These are phyloP conservation scores for Drosophila melanogaster DNA, from an alignment of 1,140 invertebrate genomes.

Conservation along the genomic window DNA sequence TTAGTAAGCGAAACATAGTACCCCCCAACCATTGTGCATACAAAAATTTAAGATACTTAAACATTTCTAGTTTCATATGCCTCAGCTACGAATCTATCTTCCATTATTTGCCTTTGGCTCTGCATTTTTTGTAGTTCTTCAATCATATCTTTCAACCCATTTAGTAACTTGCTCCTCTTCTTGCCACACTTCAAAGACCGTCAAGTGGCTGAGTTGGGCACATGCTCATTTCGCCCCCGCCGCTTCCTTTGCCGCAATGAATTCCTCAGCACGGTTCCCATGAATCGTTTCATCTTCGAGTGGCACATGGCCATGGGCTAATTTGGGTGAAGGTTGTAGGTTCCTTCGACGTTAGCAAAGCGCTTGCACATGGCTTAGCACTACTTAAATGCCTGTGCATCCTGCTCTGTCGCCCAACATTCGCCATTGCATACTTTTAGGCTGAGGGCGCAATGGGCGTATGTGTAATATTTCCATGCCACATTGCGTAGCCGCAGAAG, in stretches of 20 bases:
- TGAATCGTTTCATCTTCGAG: conserved; percentile 49
- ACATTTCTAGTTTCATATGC: not conserved
- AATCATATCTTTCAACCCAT: conserved; percentile 8
- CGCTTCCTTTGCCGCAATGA: conserved; percentile 26
- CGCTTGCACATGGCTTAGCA: conserved; percentile 38
- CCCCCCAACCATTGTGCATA: too few species aligned
- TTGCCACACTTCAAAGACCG: conserved; percentile 33
- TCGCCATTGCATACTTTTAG: conserved; percentile 42
- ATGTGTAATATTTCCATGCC: conserved; percentile 51
- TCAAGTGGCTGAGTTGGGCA: conserved; percentile 41
- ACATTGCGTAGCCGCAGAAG: conserved; percentile 37
- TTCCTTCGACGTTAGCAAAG: conserved; percentile 33
- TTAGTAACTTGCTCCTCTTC: conserved; percentile 12
- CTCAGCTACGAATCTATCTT: not conserved
- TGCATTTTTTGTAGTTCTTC: not conserved
- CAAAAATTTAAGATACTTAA: too few species aligned
- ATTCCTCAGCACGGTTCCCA: conserved; percentile 44
- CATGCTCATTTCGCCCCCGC: conserved; percentile 9
- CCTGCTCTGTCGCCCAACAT: not conserved
- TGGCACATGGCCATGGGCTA: conserved; percentile 48
- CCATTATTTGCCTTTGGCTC: not conserved
- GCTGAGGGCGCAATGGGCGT: conserved; percentile 36
- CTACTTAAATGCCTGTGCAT: conserved; percentile 13
- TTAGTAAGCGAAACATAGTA: too few species aligned
- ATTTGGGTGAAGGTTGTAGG: conserved; percentile 49